These are phyloP conservation scores for Erinaceus europaeus DNA, from an alignment of 2,113 vertebrate species.

Conservation along the genomic window DNA sequence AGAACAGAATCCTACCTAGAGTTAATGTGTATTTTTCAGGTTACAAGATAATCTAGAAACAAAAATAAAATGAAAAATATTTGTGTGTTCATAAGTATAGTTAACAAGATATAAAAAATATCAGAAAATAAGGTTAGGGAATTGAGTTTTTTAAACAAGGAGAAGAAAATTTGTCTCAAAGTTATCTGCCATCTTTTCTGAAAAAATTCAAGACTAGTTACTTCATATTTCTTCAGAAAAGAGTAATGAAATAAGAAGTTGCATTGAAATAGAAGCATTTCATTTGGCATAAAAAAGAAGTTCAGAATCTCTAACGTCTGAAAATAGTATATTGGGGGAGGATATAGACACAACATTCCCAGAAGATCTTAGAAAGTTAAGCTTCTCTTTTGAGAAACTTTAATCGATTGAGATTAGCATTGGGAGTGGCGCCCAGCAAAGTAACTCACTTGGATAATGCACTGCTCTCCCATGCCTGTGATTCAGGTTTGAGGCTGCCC, in stretches of 20 bases:
- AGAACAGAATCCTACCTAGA: neutral
- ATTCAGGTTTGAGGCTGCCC: too few relatives aligned
- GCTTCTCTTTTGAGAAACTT: neutral
- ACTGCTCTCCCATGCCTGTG: too few relatives aligned
- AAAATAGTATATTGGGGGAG: conserved; percentile 5
- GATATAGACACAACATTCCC: conserved; percentile 16
- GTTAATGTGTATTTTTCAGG: neutral
- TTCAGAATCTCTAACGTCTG: conserved; percentile 31
- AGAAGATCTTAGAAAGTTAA: conserved; percentile 42
- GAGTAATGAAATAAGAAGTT: conserved; percentile 11
- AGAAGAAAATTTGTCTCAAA: neutral
- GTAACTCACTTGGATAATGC: too few relatives aligned
- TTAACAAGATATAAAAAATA: neutral
- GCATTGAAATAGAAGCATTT: conserved; percentile 15
- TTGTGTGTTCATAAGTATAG: conserved; percentile 1
- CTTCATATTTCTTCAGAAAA: conserved; percentile 6
- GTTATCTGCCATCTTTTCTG: neutral
- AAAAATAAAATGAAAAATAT: conserved; percentile 28
- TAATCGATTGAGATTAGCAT: conserved; percentile 8
- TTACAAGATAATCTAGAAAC: neutral
- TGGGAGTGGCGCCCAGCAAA: too few relatives aligned
- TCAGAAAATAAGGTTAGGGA: neutral
- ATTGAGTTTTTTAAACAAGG: neutral
- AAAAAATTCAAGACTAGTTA: neutral
- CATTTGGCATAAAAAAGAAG: conserved; percentile 16